Base-by-base conservation (phyloP, 1,140 invertebrate genomes). In the Ceratosolen fusciceps region DNA sequence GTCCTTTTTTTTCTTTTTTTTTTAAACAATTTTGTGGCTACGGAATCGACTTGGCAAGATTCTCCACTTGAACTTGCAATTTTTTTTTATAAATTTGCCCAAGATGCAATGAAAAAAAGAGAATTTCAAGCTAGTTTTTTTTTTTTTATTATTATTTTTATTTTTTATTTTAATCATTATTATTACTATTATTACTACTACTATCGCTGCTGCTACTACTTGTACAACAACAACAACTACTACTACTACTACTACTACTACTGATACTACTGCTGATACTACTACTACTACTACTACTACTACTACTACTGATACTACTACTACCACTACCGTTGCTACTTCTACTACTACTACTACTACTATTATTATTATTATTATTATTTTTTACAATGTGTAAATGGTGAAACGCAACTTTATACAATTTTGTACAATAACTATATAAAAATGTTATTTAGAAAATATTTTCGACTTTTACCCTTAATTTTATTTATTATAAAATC, bases 371-470 rank as follows among this genome's bases (percentile, higher is more conserved):
- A n/a, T n/a, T n/a, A n/a, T n/a, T n/a, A n/a, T n/a, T n/a, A n/a
- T n/a, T n/a, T n/a, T n/a, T n/a, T n/a, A n/a, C n/a, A n/a, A 34
- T 19, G 19, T 62, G 49, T n/a, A 39, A 74, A 71, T 62, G 31
- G 71, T 81, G 54, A 78, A 78, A 52, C 54, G 54, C 52, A 81
- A 76, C 73, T 78, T 74, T 81, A 74, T 77, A 54, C 49, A 78
- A 74, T 71, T 73, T 79, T 74, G 52, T 78, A 81, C 76, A 74
- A 71, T 70, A 62, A 37, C 47, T 78, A 47, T 9, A 39, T 37
- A 52, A 75, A 56, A 74, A 47, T 68, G 49, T 24, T 74, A 37
- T 56, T 79, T 39, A 21, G 9, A 31, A 73, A 58, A 34, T n/a
- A 43, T 49, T 49, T 80, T 68, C 10, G 19, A 52, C n/a, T 9